Conservation (phyloP, 2,888 invertebrate genomes). For the Morpho helenor region DNA sequence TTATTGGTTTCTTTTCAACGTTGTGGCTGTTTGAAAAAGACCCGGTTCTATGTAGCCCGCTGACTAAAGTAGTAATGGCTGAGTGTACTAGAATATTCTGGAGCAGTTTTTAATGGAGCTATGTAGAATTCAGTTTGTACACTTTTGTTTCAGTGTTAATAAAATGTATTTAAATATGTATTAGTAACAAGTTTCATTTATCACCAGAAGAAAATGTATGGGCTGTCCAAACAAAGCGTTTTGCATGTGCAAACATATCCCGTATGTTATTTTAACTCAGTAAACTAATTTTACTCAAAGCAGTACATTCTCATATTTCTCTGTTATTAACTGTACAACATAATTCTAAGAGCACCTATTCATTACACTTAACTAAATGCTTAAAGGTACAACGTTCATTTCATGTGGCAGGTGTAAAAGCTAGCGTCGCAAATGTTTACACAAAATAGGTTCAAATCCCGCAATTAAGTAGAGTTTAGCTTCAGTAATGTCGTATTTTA, state of each 20-base stretch:
- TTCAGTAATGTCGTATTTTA: background rate
- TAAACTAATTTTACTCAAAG: no score
- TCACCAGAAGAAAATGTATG: no score
- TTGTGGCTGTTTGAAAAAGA: conserved; percentile 3
- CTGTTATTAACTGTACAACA: no score
- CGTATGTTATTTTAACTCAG: no score
- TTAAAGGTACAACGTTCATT: background rate
- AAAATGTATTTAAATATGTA: no score
- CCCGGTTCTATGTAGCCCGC: conserved; percentile 4
- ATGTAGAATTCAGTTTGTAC: conserved; percentile 1
- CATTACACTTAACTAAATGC: background rate
- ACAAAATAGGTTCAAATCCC: background rate
- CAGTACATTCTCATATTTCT: no score
- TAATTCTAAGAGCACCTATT: background rate
- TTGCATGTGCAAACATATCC: no score
- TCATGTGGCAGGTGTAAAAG: background rate
- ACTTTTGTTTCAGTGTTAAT: background rate
- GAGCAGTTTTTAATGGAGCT: conserved; percentile 2
- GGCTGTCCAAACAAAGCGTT: no score
- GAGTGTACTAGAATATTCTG: conserved; percentile 1
- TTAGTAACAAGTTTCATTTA: no score
- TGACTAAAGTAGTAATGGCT: background rate
- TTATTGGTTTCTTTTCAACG: conserved; percentile 9
- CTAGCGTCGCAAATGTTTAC: background rate
- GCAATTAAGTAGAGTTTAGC: background rate